phyloP scores from a whole-genome alignment of 2,888 invertebrate species.

The Stenodera caucasica region DNA sequence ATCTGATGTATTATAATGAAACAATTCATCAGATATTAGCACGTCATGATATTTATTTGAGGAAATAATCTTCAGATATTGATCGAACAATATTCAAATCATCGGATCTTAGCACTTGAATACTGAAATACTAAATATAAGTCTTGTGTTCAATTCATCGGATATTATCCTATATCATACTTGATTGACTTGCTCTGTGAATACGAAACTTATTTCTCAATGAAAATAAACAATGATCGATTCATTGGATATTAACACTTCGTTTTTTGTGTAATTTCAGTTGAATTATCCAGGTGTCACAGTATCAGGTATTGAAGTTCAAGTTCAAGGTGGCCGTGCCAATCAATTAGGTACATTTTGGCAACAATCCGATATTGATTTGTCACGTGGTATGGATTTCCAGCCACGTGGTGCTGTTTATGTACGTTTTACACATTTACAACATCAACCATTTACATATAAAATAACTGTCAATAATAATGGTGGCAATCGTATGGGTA shows the following conservation, averaged over 20 bases:
- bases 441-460: conserved; percentile 74
- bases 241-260: too few species aligned
- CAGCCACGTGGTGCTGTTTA: conserved; percentile 73
- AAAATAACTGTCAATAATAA: conserved; percentile 53
- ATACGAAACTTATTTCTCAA: too few species aligned
- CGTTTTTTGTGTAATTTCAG: conserved; percentile 52
- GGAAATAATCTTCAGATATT: too few species aligned
- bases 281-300: conserved; percentile 66
- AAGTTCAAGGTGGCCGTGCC: conserved; percentile 54
- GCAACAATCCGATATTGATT: conserved; percentile 77
- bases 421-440: conserved; percentile 74
- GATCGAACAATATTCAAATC: too few species aligned
- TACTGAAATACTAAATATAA: too few species aligned
- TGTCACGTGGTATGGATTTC: conserved; percentile 82
- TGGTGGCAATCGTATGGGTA: conserved; percentile 58
- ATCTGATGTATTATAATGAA: too few species aligned
- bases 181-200: too few species aligned
- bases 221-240: not conserved
- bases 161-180: too few species aligned
- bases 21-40: too few species aligned
- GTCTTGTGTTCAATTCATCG: too few species aligned
- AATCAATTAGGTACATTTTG: conserved; percentile 73
- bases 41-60: too few species aligned
- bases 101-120: too few species aligned
- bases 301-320: conserved; percentile 62